A percentile compares a stretch with the other conserved stretches of the same genome.
Conservation (phyloP, 2,797 vertebrate genomes). For the Dallia pectoralis region DNA sequence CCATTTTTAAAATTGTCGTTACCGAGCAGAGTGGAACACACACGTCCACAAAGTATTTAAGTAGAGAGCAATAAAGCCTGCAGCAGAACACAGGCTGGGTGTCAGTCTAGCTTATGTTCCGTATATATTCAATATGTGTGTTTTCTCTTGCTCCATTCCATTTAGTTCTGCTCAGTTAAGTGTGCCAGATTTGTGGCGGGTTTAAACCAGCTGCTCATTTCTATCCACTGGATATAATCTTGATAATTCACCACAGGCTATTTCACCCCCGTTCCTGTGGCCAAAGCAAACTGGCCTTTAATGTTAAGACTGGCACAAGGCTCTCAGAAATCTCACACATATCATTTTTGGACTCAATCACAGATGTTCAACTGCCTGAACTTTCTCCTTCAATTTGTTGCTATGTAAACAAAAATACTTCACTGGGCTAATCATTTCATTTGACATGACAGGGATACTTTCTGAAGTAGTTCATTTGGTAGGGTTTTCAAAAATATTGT, state of each 20-base stretch:
- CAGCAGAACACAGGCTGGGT: slow-evolving; percentile 41
- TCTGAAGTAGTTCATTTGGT: neutral
- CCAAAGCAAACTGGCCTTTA: slow-evolving; percentile 31
- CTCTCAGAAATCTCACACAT: slow-evolving; percentile 26
- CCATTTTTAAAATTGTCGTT: slow-evolving; percentile 45
- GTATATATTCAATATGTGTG: slow-evolving; percentile 16
- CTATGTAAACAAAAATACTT: neutral
- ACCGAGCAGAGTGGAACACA: slow-evolving; percentile 49
- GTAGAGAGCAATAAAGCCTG: slow-evolving; percentile 53
- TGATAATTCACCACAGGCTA: neutral
- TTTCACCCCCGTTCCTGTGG: slow-evolving; percentile 22
- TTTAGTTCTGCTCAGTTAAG: slow-evolving; percentile 22
- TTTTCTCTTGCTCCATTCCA: slow-evolving; percentile 41
- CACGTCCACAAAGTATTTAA: slow-evolving; percentile 52
- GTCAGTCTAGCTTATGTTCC: slow-evolving; percentile 56
- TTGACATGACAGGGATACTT: neutral
- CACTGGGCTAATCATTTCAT: neutral
- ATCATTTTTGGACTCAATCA: slow-evolving; percentile 9
- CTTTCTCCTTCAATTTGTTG: neutral
- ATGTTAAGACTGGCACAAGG: slow-evolving; percentile 24
- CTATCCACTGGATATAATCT: neutral
- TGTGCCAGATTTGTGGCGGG: slow-evolving; percentile 5
- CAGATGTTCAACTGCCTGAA: neutral
- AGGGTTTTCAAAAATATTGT: neutral
- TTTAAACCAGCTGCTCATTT: slow-evolving; percentile 37